Base-by-base conservation (phyloP, 2,888 invertebrate genomes). In the Anagyrus pseudococci region DNA sequence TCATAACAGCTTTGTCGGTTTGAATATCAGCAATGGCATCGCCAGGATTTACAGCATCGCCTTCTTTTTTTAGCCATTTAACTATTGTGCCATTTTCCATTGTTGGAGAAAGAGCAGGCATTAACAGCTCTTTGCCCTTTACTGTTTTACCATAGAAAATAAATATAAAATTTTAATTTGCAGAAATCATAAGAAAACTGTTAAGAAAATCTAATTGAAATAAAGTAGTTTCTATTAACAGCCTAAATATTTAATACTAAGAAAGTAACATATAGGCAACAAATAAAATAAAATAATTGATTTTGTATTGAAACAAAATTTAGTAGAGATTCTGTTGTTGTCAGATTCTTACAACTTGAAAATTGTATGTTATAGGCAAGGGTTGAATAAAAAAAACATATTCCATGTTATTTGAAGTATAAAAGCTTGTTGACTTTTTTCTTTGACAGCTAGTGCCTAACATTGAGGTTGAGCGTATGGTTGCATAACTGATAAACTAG, bases 1-100 rank as follows among this genome's bases (percentile, higher is more conserved):
- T 80, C 69, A 88, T 83, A 1, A 87, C 83, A 58, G 88, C 87
- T 76, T 88, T 88, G 74, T 88, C 88, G 1, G 88, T 88, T 74
- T 88, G 86, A 71, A 88, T 86, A 68, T 88, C 88, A 74, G 87
- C 87, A 2, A 88, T 71, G 4, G 86, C 83, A 77, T 88, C 88
- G 10, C 88, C 88, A 20, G 87, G 77, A 22, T 77, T 71, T 29
- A 86, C 77, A 4, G 74, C 58, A 40, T 84, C 85, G 66, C 87
- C 87, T 81, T 85, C 86, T 64, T 84, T 83, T 71, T 85, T 86
- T 17, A 83, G 61, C 86, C 86, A 86, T 68, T 84, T 84, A 0
- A 86, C 82, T 37, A 86, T 84, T 1, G 85, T 86, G 7, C 87
- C 87, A 68, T 82, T 83, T 62, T 84, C 83, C 87, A 88, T 88